Base-by-base conservation (phyloP, 2,113 vertebrate genomes). In the Petaurus breviceps region DNA sequence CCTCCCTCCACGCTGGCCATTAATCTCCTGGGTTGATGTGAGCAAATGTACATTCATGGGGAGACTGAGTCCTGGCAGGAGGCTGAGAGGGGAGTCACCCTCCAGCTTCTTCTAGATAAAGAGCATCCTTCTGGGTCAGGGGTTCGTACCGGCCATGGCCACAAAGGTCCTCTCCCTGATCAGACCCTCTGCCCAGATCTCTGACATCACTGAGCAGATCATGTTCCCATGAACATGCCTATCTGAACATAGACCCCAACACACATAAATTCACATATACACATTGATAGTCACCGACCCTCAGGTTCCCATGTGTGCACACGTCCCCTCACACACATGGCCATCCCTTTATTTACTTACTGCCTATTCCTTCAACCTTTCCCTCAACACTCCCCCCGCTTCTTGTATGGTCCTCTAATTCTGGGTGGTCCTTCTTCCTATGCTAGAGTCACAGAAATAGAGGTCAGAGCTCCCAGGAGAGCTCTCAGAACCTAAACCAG, bases 1-100 rank as follows among this genome's bases (percentile, higher is more conserved):
- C 24, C 57, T 96, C 53, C 95, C 96, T 95, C 89, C 92, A 23
- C 0, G 68, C 96, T 97, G 94, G 96, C 96, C 95, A 96, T 96
- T 97, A 96, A 97, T 97, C 96, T 96, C 93, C 51, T 84, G 89
- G 90, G 97, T 95, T 96, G 96, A 93, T 96, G 52, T 0, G 0
- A 96, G 43, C 43, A 49, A 50, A 51, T 53, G 10, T 25, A 0
- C 0, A 43, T 0, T 97, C 93, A 9, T 11, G 25, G 25, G 49
- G 50, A 92, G 84, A 24, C 93, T 50, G 77, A 50, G 54, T 55
- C 91, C 90, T 43, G 43, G 16, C 26, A 37, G 8, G 23, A 25
- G n/a, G 77, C n/a, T 55, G 46, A 22, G n/a, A 51, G 52, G n/a
- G 28, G 22, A 46, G 24, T 19, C 68, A 51, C 43, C 53, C 61